These are phyloP conservation scores for Fregetta grallaria DNA, from an alignment of 2,113 vertebrate species.

Conservation along the genomic window DNA sequence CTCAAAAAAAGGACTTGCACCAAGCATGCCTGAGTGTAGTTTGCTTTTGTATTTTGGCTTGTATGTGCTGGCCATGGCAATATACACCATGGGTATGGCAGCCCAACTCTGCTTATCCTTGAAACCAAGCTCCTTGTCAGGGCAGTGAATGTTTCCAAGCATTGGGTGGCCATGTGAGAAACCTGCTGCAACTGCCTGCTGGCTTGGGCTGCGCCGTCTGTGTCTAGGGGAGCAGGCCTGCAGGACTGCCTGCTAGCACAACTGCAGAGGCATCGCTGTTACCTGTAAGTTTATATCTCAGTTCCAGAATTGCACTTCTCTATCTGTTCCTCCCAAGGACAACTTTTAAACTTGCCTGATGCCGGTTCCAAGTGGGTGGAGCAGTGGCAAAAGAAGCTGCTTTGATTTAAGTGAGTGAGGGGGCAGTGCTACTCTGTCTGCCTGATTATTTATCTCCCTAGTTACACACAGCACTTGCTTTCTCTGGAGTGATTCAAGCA, in stretches of 20 bases:
- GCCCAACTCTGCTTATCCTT: neutral
- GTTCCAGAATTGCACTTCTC: neutral
- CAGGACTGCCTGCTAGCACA: neutral
- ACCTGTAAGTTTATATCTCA: neutral
- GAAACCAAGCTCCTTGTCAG: neutral
- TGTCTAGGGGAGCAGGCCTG: fast-evolving
- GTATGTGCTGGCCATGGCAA: neutral
- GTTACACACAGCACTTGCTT: conserved; percentile 39
- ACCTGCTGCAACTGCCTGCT: neutral
- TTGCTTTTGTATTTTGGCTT: neutral
- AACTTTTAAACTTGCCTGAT: neutral
- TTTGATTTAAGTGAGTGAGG: conserved; percentile 44
- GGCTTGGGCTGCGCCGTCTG: neutral
- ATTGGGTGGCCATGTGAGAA: neutral
- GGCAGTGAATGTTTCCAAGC: neutral
- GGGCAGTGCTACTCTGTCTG: conserved; percentile 12
- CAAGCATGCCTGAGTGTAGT: neutral
- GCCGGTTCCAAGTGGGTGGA: conserved; percentile 11
- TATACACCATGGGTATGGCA: neutral
- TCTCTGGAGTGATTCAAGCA: conserved; percentile 13
- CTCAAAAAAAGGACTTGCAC: neutral
- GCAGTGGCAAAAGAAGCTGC: neutral
- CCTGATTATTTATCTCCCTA: conserved; percentile 15
- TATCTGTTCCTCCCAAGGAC: conserved; percentile 11
- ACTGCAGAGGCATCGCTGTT: neutral